Conservation (phyloP, 2,888 invertebrate species). For the Cheilosia vernalis region DNA sequence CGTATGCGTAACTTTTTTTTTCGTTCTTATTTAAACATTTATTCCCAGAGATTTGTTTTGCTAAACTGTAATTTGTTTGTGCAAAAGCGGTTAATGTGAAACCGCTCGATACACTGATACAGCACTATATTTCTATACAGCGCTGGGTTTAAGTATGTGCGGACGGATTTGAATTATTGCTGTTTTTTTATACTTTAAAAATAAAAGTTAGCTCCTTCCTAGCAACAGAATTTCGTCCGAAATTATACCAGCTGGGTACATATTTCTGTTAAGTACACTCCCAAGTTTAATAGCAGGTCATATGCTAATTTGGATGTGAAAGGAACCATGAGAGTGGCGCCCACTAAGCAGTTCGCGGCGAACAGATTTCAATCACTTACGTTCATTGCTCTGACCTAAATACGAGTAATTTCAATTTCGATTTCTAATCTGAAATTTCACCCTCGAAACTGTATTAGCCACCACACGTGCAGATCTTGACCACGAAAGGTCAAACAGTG, state of each 20-base stretch:
- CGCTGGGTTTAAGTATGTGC: neutral
- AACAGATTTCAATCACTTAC: conserved; percentile 11
- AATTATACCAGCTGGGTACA: neutral
- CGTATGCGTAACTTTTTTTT: neutral
- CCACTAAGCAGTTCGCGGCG: conserved; percentile 25
- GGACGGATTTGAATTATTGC: neutral
- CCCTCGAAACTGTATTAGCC: conserved; percentile 43
- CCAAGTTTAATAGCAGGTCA: too few species aligned
- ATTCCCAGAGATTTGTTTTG: neutral
- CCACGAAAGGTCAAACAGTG: conserved; percentile 36
- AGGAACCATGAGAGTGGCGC: conserved; percentile 16
- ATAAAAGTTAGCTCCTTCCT: neutral
- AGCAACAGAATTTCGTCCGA: neutral
- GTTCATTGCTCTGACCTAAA: conserved; percentile 52
- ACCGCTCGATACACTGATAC: neutral
- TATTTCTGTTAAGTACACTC: too few species aligned
- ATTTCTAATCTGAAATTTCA: conserved; percentile 42
- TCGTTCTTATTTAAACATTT: neutral
- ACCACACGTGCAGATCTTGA: conserved; percentile 36
- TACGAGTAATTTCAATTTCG: conserved; percentile 22
- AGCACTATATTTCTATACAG: neutral
- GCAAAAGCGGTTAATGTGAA: neutral
- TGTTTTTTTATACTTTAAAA: neutral
- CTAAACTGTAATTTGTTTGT: neutral
- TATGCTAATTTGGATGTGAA: conserved; percentile 8